Evolutionary conservation across 1,140 invertebrate genomes (phyloP).

Genomic region (Bactericera cockerelli): DNA sequence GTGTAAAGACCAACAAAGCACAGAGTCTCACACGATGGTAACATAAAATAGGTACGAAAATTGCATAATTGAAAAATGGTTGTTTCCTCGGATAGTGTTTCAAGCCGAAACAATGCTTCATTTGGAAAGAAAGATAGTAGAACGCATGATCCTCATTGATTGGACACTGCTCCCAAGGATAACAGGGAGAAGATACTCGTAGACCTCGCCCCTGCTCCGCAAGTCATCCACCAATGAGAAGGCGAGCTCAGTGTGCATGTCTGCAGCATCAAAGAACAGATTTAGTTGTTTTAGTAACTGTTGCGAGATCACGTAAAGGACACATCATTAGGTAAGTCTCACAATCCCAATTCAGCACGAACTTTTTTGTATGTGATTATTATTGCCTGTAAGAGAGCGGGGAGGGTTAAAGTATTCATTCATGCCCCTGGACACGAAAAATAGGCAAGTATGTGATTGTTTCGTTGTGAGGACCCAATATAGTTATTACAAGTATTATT

Average conservation of each 20-base stretch:
- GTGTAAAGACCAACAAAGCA: too few species aligned
- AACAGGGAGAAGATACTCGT: too few species aligned
- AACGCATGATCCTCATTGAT: neutral
- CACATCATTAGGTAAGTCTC: slow-evolving; percentile 7
- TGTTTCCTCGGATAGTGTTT: too few species aligned
- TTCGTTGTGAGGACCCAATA: too few species aligned
- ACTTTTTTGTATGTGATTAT: neutral
- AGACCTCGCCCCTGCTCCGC: neutral
- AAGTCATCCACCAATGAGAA: neutral
- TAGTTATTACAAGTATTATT: too few species aligned
- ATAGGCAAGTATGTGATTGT: too few species aligned
- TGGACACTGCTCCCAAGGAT: neutral
- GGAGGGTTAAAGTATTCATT: neutral
- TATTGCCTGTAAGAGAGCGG: neutral
- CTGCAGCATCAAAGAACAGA: slow-evolving; percentile 1
- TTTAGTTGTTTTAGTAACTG: slow-evolving; percentile 6
- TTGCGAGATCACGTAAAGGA: slow-evolving; percentile 3
- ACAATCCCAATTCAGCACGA: slow-evolving; percentile 4
- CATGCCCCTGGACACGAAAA: neutral
- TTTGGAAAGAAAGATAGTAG: too few species aligned
- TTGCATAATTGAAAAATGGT: too few species aligned
- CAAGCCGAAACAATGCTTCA: too few species aligned
- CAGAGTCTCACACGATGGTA: too few species aligned
- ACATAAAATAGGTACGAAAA: too few species aligned
- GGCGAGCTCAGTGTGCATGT: neutral